These are phyloP conservation scores for Dasysyrphus tricinctus DNA, from an alignment of 2,888 invertebrate genomes.

Conservation along the genomic window DNA sequence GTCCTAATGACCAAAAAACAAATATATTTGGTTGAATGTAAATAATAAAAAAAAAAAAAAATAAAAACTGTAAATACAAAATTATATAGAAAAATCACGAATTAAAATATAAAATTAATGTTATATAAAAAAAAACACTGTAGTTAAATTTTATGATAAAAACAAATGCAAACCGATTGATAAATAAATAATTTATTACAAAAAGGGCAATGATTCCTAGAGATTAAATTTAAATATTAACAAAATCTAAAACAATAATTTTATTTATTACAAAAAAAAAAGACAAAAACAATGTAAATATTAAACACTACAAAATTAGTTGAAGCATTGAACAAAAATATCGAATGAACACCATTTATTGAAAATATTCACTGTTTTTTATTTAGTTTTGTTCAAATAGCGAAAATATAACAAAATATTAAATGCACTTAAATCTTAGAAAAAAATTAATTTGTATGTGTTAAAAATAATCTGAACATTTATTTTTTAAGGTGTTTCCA, in stretches of 20 bases:
- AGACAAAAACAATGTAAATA: slow-evolving; percentile 38
- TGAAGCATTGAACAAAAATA: background rate
- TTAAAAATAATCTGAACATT: background rate
- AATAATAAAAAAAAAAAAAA: slow-evolving; percentile 47
- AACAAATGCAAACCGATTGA: slow-evolving; percentile 5
- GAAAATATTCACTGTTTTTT: background rate
- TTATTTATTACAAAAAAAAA: slow-evolving; percentile 8
- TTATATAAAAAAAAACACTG: slow-evolving; percentile 44
- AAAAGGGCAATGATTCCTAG: slow-evolving; percentile 69
- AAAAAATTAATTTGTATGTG: background rate
- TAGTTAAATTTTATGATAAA: slow-evolving; percentile 50
- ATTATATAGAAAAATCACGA: slow-evolving; percentile 15
- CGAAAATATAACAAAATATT: slow-evolving; percentile 15
- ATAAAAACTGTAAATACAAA: slow-evolving; percentile 26
- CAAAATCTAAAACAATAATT: background rate
- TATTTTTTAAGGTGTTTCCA: background rate
- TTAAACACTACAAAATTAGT: slow-evolving; percentile 13
- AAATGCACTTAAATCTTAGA: slow-evolving; percentile 40
- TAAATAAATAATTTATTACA: slow-evolving; percentile 4
- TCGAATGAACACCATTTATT: background rate
- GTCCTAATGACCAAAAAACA: slow-evolving; percentile 51
- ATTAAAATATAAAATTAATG: slow-evolving; percentile 32
- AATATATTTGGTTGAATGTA: slow-evolving; percentile 47
- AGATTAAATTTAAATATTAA: slow-evolving; percentile 9
- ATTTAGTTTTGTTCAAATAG: background rate